Conservation (phyloP, 2,113 vertebrate genomes). For the Cyphomyrus discorhynchus region DNA sequence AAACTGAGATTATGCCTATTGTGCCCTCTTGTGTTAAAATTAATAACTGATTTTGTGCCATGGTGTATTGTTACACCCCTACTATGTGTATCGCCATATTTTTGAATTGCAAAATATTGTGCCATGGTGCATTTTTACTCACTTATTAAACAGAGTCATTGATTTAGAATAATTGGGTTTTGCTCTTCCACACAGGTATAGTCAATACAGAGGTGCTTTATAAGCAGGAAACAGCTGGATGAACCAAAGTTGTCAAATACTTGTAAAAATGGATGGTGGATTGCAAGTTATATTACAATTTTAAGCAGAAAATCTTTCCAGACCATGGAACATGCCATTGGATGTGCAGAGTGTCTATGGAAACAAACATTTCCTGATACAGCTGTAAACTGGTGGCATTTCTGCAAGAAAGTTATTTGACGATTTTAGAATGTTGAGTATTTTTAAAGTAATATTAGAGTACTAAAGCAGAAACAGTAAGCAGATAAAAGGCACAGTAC, state of each 20-base stretch:
- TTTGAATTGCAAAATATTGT: background rate
- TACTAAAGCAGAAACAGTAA: background rate
- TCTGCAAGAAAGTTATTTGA: background rate
- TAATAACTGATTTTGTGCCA: background rate
- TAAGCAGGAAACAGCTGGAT: background rate
- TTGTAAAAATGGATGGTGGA: background rate
- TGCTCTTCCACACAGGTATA: background rate
- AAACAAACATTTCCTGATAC: background rate
- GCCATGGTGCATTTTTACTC: background rate
- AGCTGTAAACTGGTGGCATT: background rate
- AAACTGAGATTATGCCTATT: background rate
- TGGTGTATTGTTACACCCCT: background rate
- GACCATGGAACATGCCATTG: background rate
- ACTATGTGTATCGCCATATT: background rate
- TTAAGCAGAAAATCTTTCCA: background rate
- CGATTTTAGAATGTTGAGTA: background rate
- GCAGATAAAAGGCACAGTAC: background rate
- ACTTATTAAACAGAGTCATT: background rate
- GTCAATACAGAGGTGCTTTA: background rate
- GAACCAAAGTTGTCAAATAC: background rate
- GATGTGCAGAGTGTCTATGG: background rate
- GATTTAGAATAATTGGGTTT: background rate
- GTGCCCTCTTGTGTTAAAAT: background rate
- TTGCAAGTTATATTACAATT: background rate
- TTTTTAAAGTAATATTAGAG: background rate